Base-by-base conservation (phyloP, 1,140 invertebrate species). In the Frieseomelitta varia region DNA sequence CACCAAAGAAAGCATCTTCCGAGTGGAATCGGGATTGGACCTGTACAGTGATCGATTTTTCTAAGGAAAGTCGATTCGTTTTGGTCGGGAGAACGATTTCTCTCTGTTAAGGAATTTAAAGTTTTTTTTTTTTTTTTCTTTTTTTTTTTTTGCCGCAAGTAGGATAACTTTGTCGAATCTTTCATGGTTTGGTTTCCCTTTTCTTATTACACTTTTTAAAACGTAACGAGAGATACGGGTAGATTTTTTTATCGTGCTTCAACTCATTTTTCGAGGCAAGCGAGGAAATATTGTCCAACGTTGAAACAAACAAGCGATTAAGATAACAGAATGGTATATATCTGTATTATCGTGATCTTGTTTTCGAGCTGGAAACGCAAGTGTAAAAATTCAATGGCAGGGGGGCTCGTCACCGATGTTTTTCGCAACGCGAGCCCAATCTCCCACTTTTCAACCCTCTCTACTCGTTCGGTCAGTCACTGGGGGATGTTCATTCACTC, bases 401-500 rank as follows among this genome's bases (percentile, higher is more conserved):
- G 12, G 21, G 2, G 12, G 12, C 58, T 61, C 24, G 17, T 24
- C 67, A 1, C 11, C 15, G 4, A 72, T n/a, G 24, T 51, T 51
- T 72, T 27, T 53, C 47, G 24, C n/a, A 75, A 76, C n/a, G 14
- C 11, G 12, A 75, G 12, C 24, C 55, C 6, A 14, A 55, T 58
- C 24, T 68, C 24, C 75, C 65, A 61, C n/a, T 71, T 34, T 78
- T n/a, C 65, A 30, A 39, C 55, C 68, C 69, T 55, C 77, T 79
- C 17, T 56, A n/a, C 56, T 53, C 69, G 73, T 51, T 73, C 63
- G 76, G 58, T 56, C 69, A 81, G 69, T 73, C 80, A 75, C 72
- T 82, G 51, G 39, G 39, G 39, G 21, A 65, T 53, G 27, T 82
- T 74, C 78, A 72, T 80, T 80, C 51, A 80, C 71, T 71, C 24